Base-by-base conservation (phyloP, 2,113 vertebrate genomes). In the Theristicus caerulescens region DNA sequence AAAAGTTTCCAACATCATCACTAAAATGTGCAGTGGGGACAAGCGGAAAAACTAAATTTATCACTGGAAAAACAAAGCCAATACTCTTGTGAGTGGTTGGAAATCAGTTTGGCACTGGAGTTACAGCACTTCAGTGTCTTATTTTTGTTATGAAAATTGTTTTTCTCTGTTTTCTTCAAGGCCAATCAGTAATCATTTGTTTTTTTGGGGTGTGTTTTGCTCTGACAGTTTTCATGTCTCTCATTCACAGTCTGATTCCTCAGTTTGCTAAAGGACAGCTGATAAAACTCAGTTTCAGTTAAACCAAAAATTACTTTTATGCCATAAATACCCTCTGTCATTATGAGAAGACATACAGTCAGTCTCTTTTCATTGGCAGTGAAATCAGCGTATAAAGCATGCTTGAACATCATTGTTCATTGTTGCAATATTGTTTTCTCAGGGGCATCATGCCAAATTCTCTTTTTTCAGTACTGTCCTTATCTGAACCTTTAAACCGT, bases 351-450 rank as follows among this genome's bases (percentile, higher is more conserved):
- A 88, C 74, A 58, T 71, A 90, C 10, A 70, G 82, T 94, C 97
- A 96, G 51, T 79, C 73, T 96, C 96, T 97, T 97, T 93, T 97
- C 93, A 96, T 80, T 93, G 96, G 93, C 96, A 96, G 77, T 95
- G 88, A 97, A 97, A 90, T 82, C 92, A 95, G 90, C 34, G 62
- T 78, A 91, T 93, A 93, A 97, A 97, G 69, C 90, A 94, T 52
- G 90, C 94, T 70, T 89, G 57, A 93, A 85, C 70, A 42, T 71
- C 74, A 69, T 86, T 93, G 96, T 80, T 95, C 95, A 77, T 94
- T 94, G 90, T 94, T 85, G 82, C 73, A 79, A 67, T 96, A 96
- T 91, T 95, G 64, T 65, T 96, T 94, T 96, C 71, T 34, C 80
- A 79, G 71, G 88, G 89, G 96, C 77, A 93, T 73, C 38, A 90